phyloP scores from a whole-genome alignment of 2,888 invertebrate genomes.

The Druceiella hillmani region DNA sequence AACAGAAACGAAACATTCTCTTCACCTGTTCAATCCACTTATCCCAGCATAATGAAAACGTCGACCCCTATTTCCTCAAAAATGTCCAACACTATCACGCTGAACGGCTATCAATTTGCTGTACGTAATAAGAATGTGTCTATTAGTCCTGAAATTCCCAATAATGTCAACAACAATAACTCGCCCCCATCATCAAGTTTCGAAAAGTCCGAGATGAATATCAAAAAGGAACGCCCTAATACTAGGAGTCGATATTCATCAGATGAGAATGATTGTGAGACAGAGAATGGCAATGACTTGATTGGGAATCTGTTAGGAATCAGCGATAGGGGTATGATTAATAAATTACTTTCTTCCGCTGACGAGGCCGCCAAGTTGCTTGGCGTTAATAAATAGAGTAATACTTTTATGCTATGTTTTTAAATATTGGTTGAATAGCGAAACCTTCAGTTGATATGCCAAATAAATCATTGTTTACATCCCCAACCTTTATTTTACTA shows the following conservation, averaged over 20 bases:
- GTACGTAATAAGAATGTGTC: constrained; percentile 16
- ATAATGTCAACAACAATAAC: constrained; percentile 50
- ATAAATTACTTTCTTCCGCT: constrained; percentile 74
- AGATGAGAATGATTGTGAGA: constrained; percentile 46
- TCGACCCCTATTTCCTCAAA: too few species aligned
- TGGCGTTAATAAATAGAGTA: constrained; percentile 71
- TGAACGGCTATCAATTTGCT: constrained; percentile 18
- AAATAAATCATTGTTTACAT: too few species aligned
- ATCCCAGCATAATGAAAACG: too few species aligned
- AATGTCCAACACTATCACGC: constrained; percentile 6
- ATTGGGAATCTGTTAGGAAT: constrained; percentile 88
- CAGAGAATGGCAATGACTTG: constrained; percentile 64
- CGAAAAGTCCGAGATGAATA: constrained; percentile 47
- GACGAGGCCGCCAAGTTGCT: constrained; percentile 85
- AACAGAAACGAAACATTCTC: too few species aligned
- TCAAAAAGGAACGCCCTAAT: constrained; percentile 34
- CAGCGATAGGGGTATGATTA: constrained; percentile 77
- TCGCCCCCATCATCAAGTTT: constrained; percentile 52
- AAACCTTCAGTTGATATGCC: too few species aligned
- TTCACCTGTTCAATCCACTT: too few species aligned
- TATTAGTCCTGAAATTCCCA: constrained; percentile 35
- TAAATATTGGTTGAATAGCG: too few species aligned
- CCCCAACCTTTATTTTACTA: too few species aligned
- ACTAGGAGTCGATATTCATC: too few species aligned
- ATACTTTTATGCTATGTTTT: too few species aligned